phyloP scores from a whole-genome alignment of 1,140 invertebrate species.

The Heterodera schachtii region DNA sequence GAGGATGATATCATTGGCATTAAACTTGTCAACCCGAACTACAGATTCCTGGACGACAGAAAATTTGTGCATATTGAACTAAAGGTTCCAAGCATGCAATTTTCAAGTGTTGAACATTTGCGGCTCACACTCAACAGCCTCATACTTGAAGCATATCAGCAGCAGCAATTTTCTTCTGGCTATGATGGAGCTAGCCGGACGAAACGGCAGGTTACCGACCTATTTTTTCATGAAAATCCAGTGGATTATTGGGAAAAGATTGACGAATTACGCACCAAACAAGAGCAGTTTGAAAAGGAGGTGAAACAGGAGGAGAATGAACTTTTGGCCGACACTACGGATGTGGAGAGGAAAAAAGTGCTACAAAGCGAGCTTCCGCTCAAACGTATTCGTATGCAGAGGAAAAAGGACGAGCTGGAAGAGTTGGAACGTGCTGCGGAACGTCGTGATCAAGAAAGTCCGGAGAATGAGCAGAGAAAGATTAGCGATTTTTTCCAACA shows the following conservation, averaged over 20 bases:
- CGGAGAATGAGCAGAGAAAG: neutral
- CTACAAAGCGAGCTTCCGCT: neutral
- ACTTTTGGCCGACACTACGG: neutral
- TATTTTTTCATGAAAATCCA: neutral
- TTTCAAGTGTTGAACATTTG: neutral
- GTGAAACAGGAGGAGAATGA: neutral
- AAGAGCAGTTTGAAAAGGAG: no score
- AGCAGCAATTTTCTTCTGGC: neutral
- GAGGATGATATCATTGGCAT: neutral
- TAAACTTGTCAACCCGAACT: neutral
- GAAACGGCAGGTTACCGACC: neutral
- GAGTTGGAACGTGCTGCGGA: neutral
- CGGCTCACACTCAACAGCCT: neutral
- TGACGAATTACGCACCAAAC: no score
- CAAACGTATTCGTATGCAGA: neutral
- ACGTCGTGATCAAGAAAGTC: neutral
- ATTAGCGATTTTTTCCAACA: neutral
- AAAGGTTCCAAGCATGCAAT: neutral
- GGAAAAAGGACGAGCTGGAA: neutral
- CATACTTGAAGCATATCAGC: neutral
- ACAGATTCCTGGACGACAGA: no score
- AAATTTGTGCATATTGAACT: neutral
- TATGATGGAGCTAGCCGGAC: neutral
- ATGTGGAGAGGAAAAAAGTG: neutral
- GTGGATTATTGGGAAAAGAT: no score